Evolutionary conservation across 2,888 invertebrate species (phyloP).

Genomic region (Augochlorella aurata): DNA sequence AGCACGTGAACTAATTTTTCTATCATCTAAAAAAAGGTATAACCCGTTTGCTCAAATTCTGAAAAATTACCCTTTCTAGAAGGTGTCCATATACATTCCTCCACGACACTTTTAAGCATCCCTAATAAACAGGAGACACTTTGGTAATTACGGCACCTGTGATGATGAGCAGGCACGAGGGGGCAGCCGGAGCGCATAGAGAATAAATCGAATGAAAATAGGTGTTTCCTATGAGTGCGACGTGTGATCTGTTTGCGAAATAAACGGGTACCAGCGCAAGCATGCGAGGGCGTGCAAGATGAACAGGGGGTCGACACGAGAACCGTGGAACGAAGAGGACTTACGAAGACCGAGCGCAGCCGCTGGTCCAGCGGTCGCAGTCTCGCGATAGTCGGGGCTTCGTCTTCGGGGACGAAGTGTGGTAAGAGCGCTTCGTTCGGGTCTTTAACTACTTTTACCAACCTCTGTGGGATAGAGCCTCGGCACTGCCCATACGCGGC

Average conservation of each 20-base stretch:
- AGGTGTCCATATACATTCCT: too few species aligned
- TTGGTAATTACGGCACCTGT: background rate
- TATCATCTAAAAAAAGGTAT: too few species aligned
- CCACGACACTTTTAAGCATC: too few species aligned
- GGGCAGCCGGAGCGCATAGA: slow-evolving; percentile 2
- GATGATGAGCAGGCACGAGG: background rate
- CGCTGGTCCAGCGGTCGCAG: slow-evolving; percentile 45
- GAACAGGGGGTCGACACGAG: slow-evolving; percentile 37
- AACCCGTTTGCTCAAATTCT: too few species aligned
- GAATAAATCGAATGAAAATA: slow-evolving; percentile 23
- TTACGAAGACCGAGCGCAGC: slow-evolving; percentile 61
- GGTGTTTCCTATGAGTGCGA: slow-evolving; percentile 48
- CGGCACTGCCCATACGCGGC: slow-evolving; percentile 84
- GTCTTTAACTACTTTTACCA: slow-evolving; percentile 73
- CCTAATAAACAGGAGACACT: background rate
- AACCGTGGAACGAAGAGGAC: slow-evolving; percentile 45
- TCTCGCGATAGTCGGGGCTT: slow-evolving; percentile 55
- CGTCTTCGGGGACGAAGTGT: slow-evolving; percentile 40
- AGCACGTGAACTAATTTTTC: too few species aligned
- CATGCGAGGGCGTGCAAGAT: slow-evolving; percentile 77
- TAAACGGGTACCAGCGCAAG: slow-evolving; percentile 56
- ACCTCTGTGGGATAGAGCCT: slow-evolving; percentile 80
- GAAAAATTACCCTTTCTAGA: too few species aligned
- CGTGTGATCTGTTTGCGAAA: slow-evolving; percentile 59
- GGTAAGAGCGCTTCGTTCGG: slow-evolving; percentile 54